Evolutionary conservation across 1,140 invertebrate genomes (phyloP).

Genomic region (Bursaphelenchus mucronatus): DNA sequence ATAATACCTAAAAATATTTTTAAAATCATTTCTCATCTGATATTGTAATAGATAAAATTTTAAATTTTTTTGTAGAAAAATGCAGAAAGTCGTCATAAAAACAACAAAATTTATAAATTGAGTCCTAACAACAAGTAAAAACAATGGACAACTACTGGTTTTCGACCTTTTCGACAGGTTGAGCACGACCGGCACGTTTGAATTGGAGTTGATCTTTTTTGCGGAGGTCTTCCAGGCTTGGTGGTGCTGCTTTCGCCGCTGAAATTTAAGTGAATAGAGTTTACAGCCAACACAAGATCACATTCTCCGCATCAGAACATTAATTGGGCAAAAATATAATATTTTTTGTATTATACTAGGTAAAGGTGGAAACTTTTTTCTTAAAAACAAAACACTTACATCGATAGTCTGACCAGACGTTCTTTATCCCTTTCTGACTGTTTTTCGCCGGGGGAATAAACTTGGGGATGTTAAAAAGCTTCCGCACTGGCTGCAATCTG

Average conservation of each 20-base stretch:
- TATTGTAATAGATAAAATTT: too few species aligned
- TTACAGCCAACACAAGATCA: constrained; percentile 66
- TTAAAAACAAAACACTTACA: not conserved
- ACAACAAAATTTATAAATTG: constrained; percentile 2
- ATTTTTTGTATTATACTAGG: not conserved
- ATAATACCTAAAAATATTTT: too few species aligned
- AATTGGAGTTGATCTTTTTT: constrained; percentile 44
- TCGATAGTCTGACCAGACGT: constrained; percentile 22
- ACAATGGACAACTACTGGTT: not conserved
- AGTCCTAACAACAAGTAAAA: constrained; percentile 17
- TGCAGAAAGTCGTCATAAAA: not conserved
- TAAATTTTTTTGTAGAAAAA: not conserved
- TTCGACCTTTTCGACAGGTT: constrained; percentile 2
- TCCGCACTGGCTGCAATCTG: constrained; percentile 71
- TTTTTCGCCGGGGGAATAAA: constrained; percentile 66
- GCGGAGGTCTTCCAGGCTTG: constrained; percentile 36
- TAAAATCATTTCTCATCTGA: too few species aligned
- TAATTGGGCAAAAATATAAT: constrained; percentile 3
- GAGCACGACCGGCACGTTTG: constrained; percentile 37
- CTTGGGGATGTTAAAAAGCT: constrained; percentile 74
- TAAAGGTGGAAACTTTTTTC: constrained; percentile 3
- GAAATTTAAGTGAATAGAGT: constrained; percentile 48
- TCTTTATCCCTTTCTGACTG: constrained; percentile 69
- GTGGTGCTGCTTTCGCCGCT: constrained; percentile 37
- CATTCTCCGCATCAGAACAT: not conserved